Percentiles rank a stretch among this genome's conserved stretches.
Conservation (phyloP, 2,113 vertebrate species). For the Carlito syrichta region DNA sequence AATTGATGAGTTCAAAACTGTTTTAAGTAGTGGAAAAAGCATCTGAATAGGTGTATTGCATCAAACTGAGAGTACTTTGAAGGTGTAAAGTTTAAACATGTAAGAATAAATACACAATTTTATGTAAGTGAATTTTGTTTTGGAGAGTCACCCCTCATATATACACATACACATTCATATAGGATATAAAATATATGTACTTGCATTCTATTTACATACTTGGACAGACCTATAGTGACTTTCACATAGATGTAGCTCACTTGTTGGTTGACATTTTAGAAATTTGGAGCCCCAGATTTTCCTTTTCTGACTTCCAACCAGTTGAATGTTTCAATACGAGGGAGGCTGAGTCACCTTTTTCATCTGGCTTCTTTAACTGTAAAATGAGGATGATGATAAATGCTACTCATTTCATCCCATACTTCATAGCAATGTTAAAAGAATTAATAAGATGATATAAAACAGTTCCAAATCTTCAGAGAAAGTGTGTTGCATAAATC, state of each 20-base stretch:
- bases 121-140: too few species aligned
- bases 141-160: too few species aligned
- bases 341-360: not conserved
- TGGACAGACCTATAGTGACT: not conserved
- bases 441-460: constrained; percentile 31
- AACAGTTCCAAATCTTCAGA: not conserved
- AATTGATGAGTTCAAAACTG: too few species aligned
- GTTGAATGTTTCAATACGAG: not conserved
- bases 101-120: too few species aligned
- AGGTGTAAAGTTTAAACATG: too few species aligned
- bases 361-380: not conserved
- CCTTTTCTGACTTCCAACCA: not conserved
- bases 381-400: not conserved
- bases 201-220: not conserved
- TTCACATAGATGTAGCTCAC: not conserved
- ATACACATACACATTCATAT: not conserved
- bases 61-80: too few species aligned
- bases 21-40: too few species aligned
- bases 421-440: not conserved
- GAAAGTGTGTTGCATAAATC: not conserved
- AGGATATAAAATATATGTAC: not conserved
- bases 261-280: not conserved
- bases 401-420: not conserved
- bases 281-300: not conserved
- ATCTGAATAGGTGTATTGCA: too few species aligned